Evolutionary conservation across 2,797 vertebrate genomes (phyloP).

Genomic region (Liasis olivaceus): DNA sequence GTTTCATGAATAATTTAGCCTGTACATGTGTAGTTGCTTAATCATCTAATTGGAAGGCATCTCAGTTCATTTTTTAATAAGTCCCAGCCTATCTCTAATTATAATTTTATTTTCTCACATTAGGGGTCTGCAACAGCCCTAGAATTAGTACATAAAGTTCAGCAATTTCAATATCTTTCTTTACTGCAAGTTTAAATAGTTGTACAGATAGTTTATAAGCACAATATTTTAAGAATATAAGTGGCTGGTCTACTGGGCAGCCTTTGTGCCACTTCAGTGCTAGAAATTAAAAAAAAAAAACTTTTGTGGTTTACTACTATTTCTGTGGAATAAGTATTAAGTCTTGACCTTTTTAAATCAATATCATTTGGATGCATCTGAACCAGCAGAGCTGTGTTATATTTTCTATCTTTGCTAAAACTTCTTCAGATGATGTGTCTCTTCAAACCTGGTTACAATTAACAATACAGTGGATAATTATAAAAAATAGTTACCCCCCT

Average conservation of each 20-base stretch:
- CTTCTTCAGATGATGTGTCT: slow-evolving; percentile 84
- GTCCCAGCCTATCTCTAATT: slow-evolving; percentile 81
- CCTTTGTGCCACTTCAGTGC: slow-evolving; percentile 79
- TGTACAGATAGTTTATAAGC: slow-evolving; percentile 89
- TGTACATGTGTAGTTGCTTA: slow-evolving; percentile 42
- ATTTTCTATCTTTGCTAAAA: slow-evolving; percentile 98
- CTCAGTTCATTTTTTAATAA: slow-evolving; percentile 64
- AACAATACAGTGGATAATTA: slow-evolving; percentile 77
- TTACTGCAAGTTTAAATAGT: slow-evolving; percentile 84
- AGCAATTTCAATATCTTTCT: slow-evolving; percentile 81
- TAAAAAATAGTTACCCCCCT: slow-evolving; percentile 57
- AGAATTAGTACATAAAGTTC: slow-evolving; percentile 76
- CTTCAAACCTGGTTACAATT: slow-evolving; percentile 84
- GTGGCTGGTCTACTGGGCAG: slow-evolving; percentile 81
- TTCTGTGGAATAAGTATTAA: slow-evolving; percentile 86
- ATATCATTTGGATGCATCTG: slow-evolving; percentile 81
- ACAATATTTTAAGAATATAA: slow-evolving; percentile 84
- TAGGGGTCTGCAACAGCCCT: slow-evolving; percentile 77
- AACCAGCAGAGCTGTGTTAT: slow-evolving; percentile 94
- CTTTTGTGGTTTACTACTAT: slow-evolving; percentile 81
- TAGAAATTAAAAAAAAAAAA: slow-evolving; percentile 71
- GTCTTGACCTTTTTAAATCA: slow-evolving; percentile 83
- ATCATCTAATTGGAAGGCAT: slow-evolving; percentile 61
- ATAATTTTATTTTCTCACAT: slow-evolving; percentile 74
- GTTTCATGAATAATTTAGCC: slow-evolving; percentile 45